phyloP scores from a whole-genome alignment of 30 jellyfish, hydroid and myxozoan genomes.

The Hydra vulgaris region DNA sequence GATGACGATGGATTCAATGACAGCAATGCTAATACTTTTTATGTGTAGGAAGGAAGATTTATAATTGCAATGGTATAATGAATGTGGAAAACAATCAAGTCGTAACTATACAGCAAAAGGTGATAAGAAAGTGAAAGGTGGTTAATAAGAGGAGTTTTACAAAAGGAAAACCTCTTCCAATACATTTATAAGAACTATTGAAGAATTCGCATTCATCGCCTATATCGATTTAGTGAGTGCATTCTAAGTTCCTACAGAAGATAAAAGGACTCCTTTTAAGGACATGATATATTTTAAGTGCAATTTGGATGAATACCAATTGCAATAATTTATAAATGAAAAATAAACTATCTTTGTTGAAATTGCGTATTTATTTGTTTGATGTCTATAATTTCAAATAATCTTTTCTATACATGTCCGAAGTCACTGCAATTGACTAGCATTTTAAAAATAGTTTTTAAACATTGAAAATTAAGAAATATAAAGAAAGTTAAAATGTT shows the following conservation, averaged over 20 bases:
- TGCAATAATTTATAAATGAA: neutral
- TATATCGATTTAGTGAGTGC: neutral
- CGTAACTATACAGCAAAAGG: neutral
- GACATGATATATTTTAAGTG: neutral
- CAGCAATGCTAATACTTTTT: neutral
- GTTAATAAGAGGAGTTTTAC: neutral
- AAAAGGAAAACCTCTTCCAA: neutral
- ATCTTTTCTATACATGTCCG: neutral
- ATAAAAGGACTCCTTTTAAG: neutral
- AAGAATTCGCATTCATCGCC: neutral
- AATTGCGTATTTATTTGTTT: neutral
- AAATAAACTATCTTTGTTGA: neutral
- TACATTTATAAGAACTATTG: neutral
- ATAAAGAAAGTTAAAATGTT: neutral
- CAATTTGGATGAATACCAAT: neutral
- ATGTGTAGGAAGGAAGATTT: neutral
- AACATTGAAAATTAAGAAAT: neutral
- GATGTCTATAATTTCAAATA: neutral
- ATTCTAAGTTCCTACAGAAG: neutral
- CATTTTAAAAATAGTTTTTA: neutral
- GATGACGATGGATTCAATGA: neutral
- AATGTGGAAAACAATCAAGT: neutral
- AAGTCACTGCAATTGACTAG: too few species aligned
- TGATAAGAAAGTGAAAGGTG: neutral
- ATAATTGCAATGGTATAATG: neutral